A percentile compares a stretch with the other conserved stretches of the same genome.
phyloP scores from a whole-genome alignment of 2,888 invertebrate species.

The Chirona hameri region DNA sequence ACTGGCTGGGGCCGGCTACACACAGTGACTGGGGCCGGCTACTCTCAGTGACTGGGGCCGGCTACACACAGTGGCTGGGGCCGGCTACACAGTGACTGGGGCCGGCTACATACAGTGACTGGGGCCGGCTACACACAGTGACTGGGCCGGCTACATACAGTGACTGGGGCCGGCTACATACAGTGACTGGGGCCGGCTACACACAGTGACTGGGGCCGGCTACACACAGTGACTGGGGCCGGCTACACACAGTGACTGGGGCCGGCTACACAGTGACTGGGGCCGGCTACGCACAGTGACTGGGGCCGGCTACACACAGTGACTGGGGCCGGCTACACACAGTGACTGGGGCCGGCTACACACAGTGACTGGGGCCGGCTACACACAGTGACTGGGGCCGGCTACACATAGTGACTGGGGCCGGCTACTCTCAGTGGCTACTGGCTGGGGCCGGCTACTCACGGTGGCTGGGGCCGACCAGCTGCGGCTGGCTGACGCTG shows the following conservation, averaged over 20 bases:
- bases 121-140: no score
- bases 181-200: no score
- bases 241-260: neutral
- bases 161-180: no score
- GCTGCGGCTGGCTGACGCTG: slow-evolving; percentile 9
- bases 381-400: neutral
- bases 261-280: no score
- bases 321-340: no score
- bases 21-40: no score
- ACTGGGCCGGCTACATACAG: no score
- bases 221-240: neutral
- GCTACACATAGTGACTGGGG: neutral
- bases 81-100: neutral
- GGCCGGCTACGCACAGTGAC: no score
- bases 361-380: neutral
- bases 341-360: neutral
- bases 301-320: no score
- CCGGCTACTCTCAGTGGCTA: neutral
- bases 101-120: neutral
- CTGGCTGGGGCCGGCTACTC: neutral
- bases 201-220: no score
- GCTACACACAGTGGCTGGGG: no score
- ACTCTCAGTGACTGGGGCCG: no score
- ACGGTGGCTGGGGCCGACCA: slow-evolving; percentile 2
- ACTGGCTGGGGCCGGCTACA: neutral